Evolutionary conservation across 2,797 vertebrate genomes (phyloP).

Genomic region (Kryptolebias ocellatus): DNA sequence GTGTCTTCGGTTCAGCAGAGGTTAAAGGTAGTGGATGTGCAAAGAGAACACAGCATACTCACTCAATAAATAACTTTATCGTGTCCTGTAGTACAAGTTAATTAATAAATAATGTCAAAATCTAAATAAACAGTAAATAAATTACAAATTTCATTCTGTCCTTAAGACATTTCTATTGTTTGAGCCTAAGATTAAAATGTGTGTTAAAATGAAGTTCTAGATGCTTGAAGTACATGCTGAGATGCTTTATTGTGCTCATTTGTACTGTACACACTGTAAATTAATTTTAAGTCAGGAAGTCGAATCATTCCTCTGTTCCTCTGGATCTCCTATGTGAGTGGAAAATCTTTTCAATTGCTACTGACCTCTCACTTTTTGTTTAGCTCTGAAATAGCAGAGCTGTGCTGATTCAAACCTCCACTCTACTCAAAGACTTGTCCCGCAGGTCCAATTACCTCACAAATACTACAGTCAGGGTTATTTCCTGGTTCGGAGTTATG

Average conservation of each 20-base stretch:
- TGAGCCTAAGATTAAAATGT: too few relatives aligned
- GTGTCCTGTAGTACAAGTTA: background rate
- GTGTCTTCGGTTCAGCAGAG: conserved; percentile 24
- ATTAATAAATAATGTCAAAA: conserved; percentile 1
- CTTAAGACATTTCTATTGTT: too few relatives aligned
- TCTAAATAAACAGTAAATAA: background rate
- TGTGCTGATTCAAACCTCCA: conserved; percentile 37
- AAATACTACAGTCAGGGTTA: conserved; percentile 14
- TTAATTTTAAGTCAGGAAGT: conserved; percentile 20
- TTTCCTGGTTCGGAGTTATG: conserved; percentile 32
- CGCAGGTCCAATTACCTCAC: conserved; percentile 52
- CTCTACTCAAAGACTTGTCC: conserved; percentile 32
- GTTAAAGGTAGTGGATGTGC: background rate
- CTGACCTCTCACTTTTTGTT: conserved; percentile 51
- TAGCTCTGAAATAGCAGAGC: conserved; percentile 43
- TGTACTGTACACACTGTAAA: conserved; percentile 6
- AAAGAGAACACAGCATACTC: background rate
- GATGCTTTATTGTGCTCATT: conserved; percentile 26
- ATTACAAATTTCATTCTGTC: background rate
- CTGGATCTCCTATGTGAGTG: conserved; percentile 28
- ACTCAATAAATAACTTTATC: conserved; percentile 21
- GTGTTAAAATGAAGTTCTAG: background rate
- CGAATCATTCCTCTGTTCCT: conserved; percentile 14
- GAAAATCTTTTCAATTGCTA: conserved; percentile 41
- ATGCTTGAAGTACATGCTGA: conserved; percentile 6